Evolutionary conservation across 1,140 invertebrate genomes (phyloP), one percentile per base, ranked within the genome.

Genomic region (Penaeus japonicus): DNA sequence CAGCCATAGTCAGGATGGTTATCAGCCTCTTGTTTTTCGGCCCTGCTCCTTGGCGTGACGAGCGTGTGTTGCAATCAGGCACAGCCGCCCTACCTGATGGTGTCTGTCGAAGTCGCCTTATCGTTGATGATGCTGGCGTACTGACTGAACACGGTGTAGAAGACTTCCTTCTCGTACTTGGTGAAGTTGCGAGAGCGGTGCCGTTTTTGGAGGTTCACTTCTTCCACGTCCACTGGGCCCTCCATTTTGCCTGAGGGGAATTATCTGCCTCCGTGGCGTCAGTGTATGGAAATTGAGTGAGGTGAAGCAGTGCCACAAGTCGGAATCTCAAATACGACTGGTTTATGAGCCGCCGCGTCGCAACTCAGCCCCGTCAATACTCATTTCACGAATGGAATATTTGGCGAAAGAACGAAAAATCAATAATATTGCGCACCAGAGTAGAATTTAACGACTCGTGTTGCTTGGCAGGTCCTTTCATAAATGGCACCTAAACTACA

Each of bases 291-390:
- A 24, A 70, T 47, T 84, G 22, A 73, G 32, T 27, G 17, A 73
- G 39, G 78, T 53, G 55, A 54, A 73, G 24, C 57, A 27, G 30
- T 65, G 27, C 59, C 78, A 27, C 79, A 20, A 73, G 79, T 32
- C 85, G 62, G 12, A 39, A 70, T 65, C 55, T 54, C n/a, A 73
- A 81, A 54, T 81, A 57, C 62, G 78, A 87, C 85, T 81, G 62
- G 59, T 75, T 87, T 82, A 82, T 80, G 62, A 75, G 83, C 20
- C 65, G 57, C 57, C 30, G 78, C 78, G 85, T 87, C 85, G 85
- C 85, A 87, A 87, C 47, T 87, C 47, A 10, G 32, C 55, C 73
- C 24, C 85, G 79, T 87, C 85, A 87, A 87, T 87, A 87, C 78
- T 82, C 85, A 53, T 82, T 87, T 87, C 59, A 59, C 79, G 79